Conservation (phyloP, 2,888 invertebrate genomes). For the Euclidia mi region DNA sequence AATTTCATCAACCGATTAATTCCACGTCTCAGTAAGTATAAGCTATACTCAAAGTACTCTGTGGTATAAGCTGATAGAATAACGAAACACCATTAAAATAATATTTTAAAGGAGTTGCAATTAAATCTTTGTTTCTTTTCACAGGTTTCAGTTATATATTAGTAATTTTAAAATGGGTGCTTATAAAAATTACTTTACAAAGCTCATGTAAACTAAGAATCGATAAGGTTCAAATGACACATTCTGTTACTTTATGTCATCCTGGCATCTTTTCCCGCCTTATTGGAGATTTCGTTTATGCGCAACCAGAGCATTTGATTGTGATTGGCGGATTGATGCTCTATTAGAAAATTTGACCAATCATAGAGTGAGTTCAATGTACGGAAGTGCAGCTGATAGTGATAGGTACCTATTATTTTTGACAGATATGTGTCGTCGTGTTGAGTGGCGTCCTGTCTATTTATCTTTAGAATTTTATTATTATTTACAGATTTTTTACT, state of each 20-base stretch:
- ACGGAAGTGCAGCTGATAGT: conserved; percentile 64
- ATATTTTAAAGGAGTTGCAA: too few relatives aligned
- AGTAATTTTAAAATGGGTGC: too few relatives aligned
- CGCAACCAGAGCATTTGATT: conserved; percentile 26
- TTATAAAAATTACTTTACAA: too few relatives aligned
- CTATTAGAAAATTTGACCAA: conserved; percentile 47
- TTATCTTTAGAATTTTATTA: conserved; percentile 77
- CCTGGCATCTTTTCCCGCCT: conserved; percentile 42
- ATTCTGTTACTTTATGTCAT: not conserved
- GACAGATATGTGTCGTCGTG: conserved; percentile 70
- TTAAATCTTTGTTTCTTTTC: too few relatives aligned
- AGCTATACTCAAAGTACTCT: too few relatives aligned
- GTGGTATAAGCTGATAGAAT: too few relatives aligned
- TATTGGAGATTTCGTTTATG: conserved; percentile 49
- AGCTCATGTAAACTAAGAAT: not conserved
- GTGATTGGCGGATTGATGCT: conserved; percentile 48
- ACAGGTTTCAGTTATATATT: too few relatives aligned
- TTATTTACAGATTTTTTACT: conserved; percentile 73
- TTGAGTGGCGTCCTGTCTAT: conserved; percentile 81
- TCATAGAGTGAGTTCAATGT: conserved; percentile 58
- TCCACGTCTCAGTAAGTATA: too few relatives aligned
- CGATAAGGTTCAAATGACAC: not conserved
- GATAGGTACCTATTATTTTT: conserved; percentile 49
- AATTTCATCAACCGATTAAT: too few relatives aligned
- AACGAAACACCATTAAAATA: too few relatives aligned